Conservation (phyloP, 2,113 vertebrate species). For the Zosterops hypoxanthus region DNA sequence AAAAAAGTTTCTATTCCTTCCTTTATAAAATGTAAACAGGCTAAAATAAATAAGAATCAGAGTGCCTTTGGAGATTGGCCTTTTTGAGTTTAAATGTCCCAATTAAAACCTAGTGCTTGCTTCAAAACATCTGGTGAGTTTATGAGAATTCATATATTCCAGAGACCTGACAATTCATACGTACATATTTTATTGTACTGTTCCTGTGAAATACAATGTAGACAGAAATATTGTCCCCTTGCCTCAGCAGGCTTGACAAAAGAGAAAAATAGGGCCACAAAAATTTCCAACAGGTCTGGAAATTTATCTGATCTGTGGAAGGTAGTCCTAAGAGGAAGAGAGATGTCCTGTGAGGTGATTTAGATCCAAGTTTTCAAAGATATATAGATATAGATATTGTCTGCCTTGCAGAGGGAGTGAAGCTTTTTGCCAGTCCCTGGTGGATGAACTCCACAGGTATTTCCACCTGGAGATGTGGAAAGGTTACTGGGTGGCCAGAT, state of each 20-base stretch:
- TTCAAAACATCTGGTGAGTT: constrained; percentile 56
- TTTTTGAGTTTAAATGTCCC: constrained; percentile 30
- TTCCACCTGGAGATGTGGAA: background rate
- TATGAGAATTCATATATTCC: constrained; percentile 39
- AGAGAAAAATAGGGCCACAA: constrained; percentile 31
- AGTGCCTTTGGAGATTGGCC: background rate
- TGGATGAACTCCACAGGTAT: background rate
- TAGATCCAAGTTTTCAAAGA: background rate
- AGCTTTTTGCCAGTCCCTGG: background rate
- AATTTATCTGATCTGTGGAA: constrained; percentile 12
- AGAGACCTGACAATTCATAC: background rate
- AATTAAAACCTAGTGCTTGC: constrained; percentile 33
- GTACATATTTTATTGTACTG: constrained; percentile 29
- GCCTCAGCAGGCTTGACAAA: background rate
- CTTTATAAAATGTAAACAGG: background rate
- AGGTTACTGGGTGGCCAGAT: background rate
- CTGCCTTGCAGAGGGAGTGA: background rate
- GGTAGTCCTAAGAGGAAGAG: background rate
- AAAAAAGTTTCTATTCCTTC: background rate
- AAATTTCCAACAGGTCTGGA: constrained; percentile 8
- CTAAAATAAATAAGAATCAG: background rate
- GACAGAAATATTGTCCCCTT: constrained; percentile 45
- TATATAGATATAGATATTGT: background rate
- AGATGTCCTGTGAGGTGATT: background rate
- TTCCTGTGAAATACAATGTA: constrained; percentile 18